Conservation (phyloP, 2,797 vertebrate genomes). For the Holocentrus rufus region DNA sequence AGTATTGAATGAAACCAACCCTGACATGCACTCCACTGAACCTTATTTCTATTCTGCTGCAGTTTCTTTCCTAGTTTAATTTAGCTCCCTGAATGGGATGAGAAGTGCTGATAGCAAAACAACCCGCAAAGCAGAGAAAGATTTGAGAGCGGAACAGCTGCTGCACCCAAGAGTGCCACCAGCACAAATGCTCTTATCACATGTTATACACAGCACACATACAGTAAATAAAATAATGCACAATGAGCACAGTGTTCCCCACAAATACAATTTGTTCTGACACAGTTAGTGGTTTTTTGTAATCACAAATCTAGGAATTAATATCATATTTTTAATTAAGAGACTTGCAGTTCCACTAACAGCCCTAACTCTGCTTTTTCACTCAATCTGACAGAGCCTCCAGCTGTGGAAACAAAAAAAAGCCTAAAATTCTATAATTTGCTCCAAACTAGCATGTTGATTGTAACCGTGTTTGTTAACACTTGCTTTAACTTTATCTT, state of each 20-base stretch:
- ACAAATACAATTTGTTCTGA: too few species aligned
- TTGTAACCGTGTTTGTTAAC: too few species aligned
- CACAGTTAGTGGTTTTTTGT: too few species aligned
- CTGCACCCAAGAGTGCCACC: slow-evolving; percentile 4
- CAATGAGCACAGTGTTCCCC: neutral
- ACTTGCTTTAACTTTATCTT: too few species aligned
- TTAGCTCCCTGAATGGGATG: slow-evolving; percentile 1
- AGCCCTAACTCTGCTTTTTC: too few species aligned
- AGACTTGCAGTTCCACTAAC: too few species aligned
- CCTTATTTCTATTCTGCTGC: slow-evolving; percentile 31
- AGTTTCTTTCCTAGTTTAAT: slow-evolving; percentile 16
- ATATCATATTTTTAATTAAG: too few species aligned
- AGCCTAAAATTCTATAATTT: too few species aligned
- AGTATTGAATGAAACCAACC: slow-evolving; percentile 29
- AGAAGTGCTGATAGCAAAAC: slow-evolving; percentile 17
- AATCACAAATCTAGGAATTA: too few species aligned
- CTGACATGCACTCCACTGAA: slow-evolving; percentile 28
- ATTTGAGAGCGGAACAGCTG: neutral
- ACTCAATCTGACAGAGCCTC: too few species aligned
- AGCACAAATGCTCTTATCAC: neutral
- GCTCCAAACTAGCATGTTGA: too few species aligned
- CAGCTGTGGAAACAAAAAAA: too few species aligned
- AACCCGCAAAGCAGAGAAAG: slow-evolving; percentile 4
- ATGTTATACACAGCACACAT: slow-evolving; percentile 2
- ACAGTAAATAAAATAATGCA: neutral